These are phyloP conservation scores for Meliscaeva auricollis DNA, from an alignment of 2,888 invertebrate genomes.

Conservation along the genomic window DNA sequence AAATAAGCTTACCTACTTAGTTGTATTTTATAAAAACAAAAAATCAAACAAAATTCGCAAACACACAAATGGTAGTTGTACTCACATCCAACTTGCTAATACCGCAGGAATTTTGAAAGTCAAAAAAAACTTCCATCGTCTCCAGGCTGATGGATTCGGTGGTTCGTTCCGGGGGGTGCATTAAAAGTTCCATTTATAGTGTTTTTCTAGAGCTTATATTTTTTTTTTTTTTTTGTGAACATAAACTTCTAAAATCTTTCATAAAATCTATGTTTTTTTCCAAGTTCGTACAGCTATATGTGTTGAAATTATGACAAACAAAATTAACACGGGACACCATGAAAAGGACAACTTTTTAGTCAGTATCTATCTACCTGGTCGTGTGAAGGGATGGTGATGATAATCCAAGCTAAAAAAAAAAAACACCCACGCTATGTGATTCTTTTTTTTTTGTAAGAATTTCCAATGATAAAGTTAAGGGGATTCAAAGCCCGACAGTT, in stretches of 20 bases:
- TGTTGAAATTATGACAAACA: conserved; percentile 41
- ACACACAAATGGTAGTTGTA: no score
- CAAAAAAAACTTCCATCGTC: conserved; percentile 18
- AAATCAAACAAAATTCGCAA: no score
- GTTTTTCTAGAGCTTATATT: conserved; percentile 18
- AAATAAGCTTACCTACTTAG: no score
- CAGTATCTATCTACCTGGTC: no score
- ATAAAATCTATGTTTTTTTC: conserved; percentile 12
- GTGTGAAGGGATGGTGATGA: conserved; percentile 26
- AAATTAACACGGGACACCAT: conserved; percentile 17
- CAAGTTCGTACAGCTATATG: conserved; percentile 34
- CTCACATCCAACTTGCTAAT: no score
- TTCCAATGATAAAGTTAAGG: conserved; percentile 57
- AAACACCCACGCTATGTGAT: background rate
- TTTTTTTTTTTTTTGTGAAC: conserved; percentile 12
- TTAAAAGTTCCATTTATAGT: conserved; percentile 31
- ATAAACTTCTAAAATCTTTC: conserved; percentile 17
- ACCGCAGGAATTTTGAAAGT: conserved; percentile 22
- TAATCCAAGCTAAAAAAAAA: background rate
- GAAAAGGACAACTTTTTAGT: conserved; percentile 52
- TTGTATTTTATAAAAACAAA: no score
- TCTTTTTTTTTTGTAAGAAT: conserved; percentile 34
- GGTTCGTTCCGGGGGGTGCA: background rate
- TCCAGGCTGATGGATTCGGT: conserved; percentile 10
- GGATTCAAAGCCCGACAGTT: conserved; percentile 28